These are phyloP conservation scores for Phyllopteryx taeniolatus DNA, from an alignment of 2,113 vertebrate genomes.

Conservation along the genomic window DNA sequence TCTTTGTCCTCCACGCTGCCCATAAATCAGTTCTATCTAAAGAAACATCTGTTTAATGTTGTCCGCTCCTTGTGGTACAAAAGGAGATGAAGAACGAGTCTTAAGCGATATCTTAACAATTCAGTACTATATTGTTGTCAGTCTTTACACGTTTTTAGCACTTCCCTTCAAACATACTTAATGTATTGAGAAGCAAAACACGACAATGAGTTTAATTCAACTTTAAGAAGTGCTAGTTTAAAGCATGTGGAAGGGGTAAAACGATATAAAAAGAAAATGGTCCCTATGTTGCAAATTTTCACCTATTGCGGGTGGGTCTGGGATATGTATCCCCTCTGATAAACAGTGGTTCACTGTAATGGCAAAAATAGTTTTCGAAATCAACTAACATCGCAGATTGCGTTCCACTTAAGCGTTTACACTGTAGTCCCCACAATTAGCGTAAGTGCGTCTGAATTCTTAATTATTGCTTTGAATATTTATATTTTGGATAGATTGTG, in stretches of 20 bases:
- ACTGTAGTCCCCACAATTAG: background rate
- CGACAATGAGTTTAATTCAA: no score
- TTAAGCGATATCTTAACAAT: no score
- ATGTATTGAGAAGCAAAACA: no score
- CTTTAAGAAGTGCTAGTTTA: no score
- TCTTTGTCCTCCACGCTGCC: background rate
- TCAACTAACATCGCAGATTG: background rate
- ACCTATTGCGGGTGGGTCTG: background rate
- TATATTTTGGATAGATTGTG: background rate
- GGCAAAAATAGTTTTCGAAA: background rate
- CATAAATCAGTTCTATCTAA: constrained; percentile 6
- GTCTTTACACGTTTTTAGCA: no score
- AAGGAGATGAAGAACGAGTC: no score
- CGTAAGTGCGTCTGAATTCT: background rate
- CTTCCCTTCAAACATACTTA: no score
- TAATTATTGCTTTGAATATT: background rate
- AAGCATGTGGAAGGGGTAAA: no score
- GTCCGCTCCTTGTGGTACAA: background rate
- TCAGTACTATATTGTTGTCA: no score
- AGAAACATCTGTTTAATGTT: constrained; percentile 14
- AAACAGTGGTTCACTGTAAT: background rate
- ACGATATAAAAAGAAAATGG: no score
- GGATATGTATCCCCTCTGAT: background rate
- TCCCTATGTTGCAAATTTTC: no score
- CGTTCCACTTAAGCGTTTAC: background rate